phyloP scores from a whole-genome alignment of 1,140 invertebrate species.

The Cylas formicarius region DNA sequence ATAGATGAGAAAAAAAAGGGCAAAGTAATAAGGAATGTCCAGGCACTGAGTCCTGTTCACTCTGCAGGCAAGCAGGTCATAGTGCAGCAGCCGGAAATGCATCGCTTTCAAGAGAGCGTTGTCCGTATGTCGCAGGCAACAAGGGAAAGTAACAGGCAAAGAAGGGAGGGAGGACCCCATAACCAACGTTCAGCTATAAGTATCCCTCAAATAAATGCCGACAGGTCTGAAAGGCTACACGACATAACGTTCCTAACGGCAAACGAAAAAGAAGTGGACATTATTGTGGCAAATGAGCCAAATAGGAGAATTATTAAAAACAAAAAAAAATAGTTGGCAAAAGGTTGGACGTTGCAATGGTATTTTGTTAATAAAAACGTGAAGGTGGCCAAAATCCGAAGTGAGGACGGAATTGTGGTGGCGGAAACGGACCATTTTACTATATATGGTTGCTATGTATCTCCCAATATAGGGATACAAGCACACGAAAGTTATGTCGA shows the following conservation, averaged over 20 bases:
- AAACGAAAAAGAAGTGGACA: not conserved
- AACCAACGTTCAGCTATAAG: too few species aligned
- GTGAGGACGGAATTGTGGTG: not conserved
- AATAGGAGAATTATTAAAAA: not conserved
- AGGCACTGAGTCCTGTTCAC: too few species aligned
- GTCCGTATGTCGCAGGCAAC: too few species aligned
- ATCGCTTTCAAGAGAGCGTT: too few species aligned
- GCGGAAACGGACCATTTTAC: not conserved
- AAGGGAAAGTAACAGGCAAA: too few species aligned
- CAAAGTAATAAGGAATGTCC: too few species aligned
- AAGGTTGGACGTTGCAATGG: not conserved
- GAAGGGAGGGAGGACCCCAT: too few species aligned
- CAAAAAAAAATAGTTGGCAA: too few species aligned
- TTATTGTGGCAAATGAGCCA: slow-evolving; percentile 2
- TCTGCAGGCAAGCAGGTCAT: too few species aligned
- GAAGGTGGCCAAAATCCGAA: not conserved
- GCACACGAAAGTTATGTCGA: not conserved
- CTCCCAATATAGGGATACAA: not conserved
- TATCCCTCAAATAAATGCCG: not conserved
- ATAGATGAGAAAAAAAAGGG: too few species aligned
- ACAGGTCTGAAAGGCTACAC: not conserved
- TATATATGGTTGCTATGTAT: slow-evolving; percentile 4
- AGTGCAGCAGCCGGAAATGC: too few species aligned
- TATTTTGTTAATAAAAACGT: not conserved
- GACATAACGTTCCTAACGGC: not conserved